phyloP scores from a whole-genome alignment of 2,113 vertebrate species.

The Nipponia nippon region DNA sequence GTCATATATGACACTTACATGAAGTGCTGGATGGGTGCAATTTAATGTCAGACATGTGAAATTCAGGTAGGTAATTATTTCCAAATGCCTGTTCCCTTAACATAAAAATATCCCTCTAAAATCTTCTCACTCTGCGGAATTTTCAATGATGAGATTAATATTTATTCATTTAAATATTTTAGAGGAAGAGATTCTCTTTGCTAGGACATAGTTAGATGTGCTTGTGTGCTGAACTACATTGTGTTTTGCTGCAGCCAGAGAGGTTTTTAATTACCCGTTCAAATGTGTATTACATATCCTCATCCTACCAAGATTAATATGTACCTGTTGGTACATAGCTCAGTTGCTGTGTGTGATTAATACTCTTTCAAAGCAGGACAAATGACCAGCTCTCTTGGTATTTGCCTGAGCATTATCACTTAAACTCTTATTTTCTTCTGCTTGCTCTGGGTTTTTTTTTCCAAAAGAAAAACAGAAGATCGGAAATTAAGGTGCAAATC shows the following conservation, averaged over 20 bases:
- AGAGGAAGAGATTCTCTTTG: not conserved
- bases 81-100: not conserved
- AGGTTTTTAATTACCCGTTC: not conserved
- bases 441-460: not conserved
- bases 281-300: not conserved
- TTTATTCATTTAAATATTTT: not conserved
- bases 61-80: not conserved
- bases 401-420: not conserved
- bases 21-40: not conserved
- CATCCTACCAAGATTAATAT: not conserved
- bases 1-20: not conserved
- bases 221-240: not conserved
- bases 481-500: not conserved
- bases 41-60: not conserved
- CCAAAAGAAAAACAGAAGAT: not conserved
- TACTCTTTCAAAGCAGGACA: constrained; percentile 16
- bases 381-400: not conserved
- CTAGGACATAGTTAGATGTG: not conserved
- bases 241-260: not conserved
- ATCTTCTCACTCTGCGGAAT: not conserved
- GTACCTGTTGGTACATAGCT: not conserved
- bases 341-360: not conserved
- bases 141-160: not conserved
- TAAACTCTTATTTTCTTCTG: not conserved
- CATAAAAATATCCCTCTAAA: not conserved